Percentiles rank a stretch among this genome's conserved stretches.
These are phyloP conservation scores for Altica lythri DNA, from an alignment of 2,888 invertebrate species.

Conservation along the genomic window DNA sequence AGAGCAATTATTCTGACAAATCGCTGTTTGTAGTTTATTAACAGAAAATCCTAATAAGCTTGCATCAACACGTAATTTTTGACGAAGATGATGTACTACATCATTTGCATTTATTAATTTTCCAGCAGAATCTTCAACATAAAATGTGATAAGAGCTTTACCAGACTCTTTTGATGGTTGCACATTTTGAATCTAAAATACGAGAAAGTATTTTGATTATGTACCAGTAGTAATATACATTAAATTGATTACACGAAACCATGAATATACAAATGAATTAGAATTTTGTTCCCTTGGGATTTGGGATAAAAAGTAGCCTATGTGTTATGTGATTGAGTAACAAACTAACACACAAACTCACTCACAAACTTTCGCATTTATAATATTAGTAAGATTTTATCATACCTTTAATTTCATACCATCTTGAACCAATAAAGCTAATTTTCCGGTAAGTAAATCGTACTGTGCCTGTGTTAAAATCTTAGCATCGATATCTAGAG, in stretches of 20 bases:
- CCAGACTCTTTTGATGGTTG: conserved; percentile 60
- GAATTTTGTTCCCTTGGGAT: no score
- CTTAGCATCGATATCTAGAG: conserved; percentile 74
- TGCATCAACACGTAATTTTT: conserved; percentile 72
- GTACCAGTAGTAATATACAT: not conserved
- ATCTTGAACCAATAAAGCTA: conserved; percentile 78
- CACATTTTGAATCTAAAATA: conserved; percentile 55
- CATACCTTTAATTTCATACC: conserved; percentile 64
- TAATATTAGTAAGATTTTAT: no score
- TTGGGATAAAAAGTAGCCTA: no score
- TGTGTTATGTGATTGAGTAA: no score
- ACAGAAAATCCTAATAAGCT: conserved; percentile 73
- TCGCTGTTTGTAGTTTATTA: conserved; percentile 76
- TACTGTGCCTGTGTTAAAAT: conserved; percentile 72
- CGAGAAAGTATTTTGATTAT: not conserved
- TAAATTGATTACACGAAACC: no score
- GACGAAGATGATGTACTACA: conserved; percentile 69
- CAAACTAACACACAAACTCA: no score
- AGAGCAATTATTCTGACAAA: conserved; percentile 93
- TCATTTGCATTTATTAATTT: conserved; percentile 63
- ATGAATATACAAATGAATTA: no score
- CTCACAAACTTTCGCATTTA: no score
- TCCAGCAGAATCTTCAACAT: conserved; percentile 55
- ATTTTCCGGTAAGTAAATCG: conserved; percentile 77
- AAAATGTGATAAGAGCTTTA: conserved; percentile 59